These are phyloP conservation scores for Holotrichia oblita DNA, from an alignment of 1,140 invertebrate species.

Conservation along the genomic window DNA sequence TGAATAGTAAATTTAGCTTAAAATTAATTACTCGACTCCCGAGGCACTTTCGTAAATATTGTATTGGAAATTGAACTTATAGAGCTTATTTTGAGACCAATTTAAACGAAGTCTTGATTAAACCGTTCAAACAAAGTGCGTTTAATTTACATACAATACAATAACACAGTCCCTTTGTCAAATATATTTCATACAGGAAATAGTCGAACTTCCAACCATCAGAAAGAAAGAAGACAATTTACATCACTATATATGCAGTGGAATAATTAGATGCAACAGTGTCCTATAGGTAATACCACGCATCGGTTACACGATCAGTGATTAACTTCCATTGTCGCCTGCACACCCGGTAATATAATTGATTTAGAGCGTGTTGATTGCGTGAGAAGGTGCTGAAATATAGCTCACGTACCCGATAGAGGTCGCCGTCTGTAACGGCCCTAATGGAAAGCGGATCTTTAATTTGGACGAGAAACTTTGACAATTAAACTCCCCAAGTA, in stretches of 20 bases:
- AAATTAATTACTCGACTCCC: not conserved
- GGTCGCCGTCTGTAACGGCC: not conserved
- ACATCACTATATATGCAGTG: too few species aligned
- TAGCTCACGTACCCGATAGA: conserved; percentile 9
- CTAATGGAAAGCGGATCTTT: conserved; percentile 31
- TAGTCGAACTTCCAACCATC: too few species aligned
- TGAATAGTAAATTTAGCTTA: not conserved
- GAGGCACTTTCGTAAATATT: not conserved
- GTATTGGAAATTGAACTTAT: too few species aligned
- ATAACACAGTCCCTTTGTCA: too few species aligned
- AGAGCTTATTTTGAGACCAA: too few species aligned
- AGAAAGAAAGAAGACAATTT: too few species aligned
- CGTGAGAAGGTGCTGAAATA: conserved; percentile 11
- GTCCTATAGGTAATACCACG: not conserved
- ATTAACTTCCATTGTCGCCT: conserved; percentile 10
- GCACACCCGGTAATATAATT: not conserved
- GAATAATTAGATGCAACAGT: conserved; percentile 1
- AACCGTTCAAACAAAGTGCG: too few species aligned
- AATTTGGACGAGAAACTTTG: conserved; percentile 19
- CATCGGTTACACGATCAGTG: conserved; percentile 10
- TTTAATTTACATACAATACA: too few species aligned
- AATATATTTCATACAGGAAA: too few species aligned
- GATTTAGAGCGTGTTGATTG: conserved; percentile 31
- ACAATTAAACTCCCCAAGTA: conserved; percentile 17
- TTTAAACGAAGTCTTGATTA: too few species aligned